Evolutionary conservation across 23 tunicate species (phyloP), one percentile per base, ranked within the genome.

Genomic region (Clavelina lepadiformis): DNA sequence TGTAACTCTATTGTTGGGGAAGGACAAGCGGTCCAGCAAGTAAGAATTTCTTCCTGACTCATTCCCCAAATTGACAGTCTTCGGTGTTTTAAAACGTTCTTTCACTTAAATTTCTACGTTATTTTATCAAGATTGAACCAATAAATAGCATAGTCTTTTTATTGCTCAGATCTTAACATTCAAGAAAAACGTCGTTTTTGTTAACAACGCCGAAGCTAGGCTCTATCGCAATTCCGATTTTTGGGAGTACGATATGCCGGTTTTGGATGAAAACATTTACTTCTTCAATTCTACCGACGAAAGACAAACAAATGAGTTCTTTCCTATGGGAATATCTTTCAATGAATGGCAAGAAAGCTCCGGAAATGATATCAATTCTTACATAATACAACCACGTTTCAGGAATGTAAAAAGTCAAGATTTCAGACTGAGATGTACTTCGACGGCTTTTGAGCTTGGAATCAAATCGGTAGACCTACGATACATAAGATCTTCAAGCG

Each of bases 231-330:
- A 45, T 35, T 33, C 33, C 41, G 79, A 73, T 32, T 45, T 23
- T 28, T 73, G 79, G 79, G 36, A 61, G 29, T n/a, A 26, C 33
- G 58, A 45, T 57, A 57, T 61, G 3, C 79, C 79, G n/a, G 19
- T 38, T 28, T 26, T 73, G 25, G 32, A 73, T 35, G 18, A 18
- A 11, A 73, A 73, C 31, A n/a, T 61, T 0, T 73, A 73, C 41
- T 73, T 41, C 33, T 65, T 65, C 61, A 46, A 65, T n/a, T 24
- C 71, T 5, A 11, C 24, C 5, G 5, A 7, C 8, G 25, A 46
- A 44, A 15, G 19, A 20, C 63, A 65, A 15, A 6, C 5, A 19
- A 24, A 65, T 13, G 28, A 15, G 6, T 65, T 65, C 24, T 65
- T 45, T 45, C 71, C 71, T 5, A 46, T 22, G 5, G 25, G 25